phyloP scores from a whole-genome alignment of 2,888 invertebrate genomes.

The Salpingus planirostris region DNA sequence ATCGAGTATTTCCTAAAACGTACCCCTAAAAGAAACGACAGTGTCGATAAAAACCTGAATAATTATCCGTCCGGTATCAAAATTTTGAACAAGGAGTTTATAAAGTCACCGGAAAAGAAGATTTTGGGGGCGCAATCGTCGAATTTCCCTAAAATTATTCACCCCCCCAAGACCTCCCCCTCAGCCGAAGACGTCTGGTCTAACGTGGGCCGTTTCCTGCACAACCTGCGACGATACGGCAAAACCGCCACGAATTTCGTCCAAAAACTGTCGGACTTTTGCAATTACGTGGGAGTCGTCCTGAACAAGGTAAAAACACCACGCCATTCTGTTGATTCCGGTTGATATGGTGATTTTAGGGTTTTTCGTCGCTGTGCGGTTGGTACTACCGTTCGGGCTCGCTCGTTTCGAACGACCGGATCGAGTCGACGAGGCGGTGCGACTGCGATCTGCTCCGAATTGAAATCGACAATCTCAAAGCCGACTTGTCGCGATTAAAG shows the following conservation, averaged over 20 bases:
- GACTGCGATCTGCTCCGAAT: too few species aligned
- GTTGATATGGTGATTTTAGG: too few species aligned
- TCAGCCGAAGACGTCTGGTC: constrained; percentile 5
- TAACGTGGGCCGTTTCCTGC: constrained; percentile 19
- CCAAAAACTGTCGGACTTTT: constrained; percentile 23
- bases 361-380: too few species aligned
- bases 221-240: constrained; percentile 24
- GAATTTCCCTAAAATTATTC: constrained; percentile 2
- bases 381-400: too few species aligned
- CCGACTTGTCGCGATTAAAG: too few species aligned
- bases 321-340: too few species aligned
- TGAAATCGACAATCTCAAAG: too few species aligned
- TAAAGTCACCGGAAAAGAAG: not conserved
- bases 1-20: too few species aligned
- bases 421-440: too few species aligned
- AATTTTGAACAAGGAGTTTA: constrained; percentile 1
- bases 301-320: constrained; percentile 31
- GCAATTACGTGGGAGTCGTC: constrained; percentile 25
- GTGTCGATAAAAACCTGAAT: constrained; percentile 8
- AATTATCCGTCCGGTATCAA: constrained; percentile 2
- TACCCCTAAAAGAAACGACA: constrained; percentile 6
- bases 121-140: constrained; percentile 5
- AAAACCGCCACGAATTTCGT: constrained; percentile 24
- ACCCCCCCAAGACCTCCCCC: constrained; percentile 11
- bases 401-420: too few species aligned